Evolutionary conservation across 2,888 invertebrate species (phyloP), one percentile per base, ranked within the genome.

Genomic region (Drosophila infuscata): DNA sequence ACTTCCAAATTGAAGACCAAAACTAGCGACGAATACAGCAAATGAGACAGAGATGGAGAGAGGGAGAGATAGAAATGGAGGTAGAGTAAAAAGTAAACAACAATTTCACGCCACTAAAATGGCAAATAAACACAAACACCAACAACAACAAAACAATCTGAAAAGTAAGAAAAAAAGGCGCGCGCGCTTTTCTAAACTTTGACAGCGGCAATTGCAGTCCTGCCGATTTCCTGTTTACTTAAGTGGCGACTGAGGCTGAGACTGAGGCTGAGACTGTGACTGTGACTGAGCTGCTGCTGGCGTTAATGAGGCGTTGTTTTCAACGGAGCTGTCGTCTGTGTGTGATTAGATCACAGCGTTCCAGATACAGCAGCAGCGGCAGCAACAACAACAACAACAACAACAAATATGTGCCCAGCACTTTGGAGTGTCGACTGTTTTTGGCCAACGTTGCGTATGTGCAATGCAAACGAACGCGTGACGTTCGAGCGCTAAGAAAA

Each of bases 211-310:
- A 52, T 62, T 64, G 68, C 54, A 70, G 66, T 83, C 81, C 81
- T 83, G 70, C 63, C 70, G 78, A 84, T 87, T 86, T 86, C 86
- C 86, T 87, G 87, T 87, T 87, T 87, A 87, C 76, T 82, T 32
- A 9, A 32, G 20, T 20, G 32, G 8, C 41, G 56, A 41, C 56
- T 12, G 56, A 20, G 54, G 29, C 33, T 9, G 63, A 49, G 36
- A 54, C 57, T 49, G 53, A 64, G 71, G 48, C 64, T 12, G 64
- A 51, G 43, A 58, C 58, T 53, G 56, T 63, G 72, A 49, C 65
- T 72, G 51, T 63, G 72, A 49, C 65, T 72, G 51, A 54, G 65
- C 70, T 64, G 54, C 60, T 63, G 69, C 52, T 74, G 58, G 61
- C 65, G 79, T 81, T 81, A 85, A 84, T 84, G 84, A 76, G 79